Percentiles rank a stretch among this genome's conserved stretches.
Conservation (phyloP, 2,113 vertebrate genomes). For the Gasterosteus nipponicus region DNA sequence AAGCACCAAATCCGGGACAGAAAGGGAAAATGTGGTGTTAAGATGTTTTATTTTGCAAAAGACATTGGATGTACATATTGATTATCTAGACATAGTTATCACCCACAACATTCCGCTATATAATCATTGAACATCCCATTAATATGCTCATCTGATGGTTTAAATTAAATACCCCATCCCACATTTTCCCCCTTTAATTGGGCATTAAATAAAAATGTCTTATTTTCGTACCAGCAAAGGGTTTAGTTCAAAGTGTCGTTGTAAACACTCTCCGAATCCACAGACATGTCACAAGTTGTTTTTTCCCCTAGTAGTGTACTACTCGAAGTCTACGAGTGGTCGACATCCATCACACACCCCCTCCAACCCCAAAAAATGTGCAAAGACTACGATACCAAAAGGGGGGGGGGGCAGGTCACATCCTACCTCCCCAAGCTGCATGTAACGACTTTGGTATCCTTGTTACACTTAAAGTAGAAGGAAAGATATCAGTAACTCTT, state of each 20-base stretch:
- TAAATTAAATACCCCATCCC: constrained; percentile 61
- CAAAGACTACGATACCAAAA: constrained; percentile 32
- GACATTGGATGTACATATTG: constrained; percentile 45
- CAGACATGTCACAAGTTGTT: constrained; percentile 9
- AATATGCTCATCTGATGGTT: constrained; percentile 25
- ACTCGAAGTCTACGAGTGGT: neutral
- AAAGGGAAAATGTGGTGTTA: constrained; percentile 26
- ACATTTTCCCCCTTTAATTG: constrained; percentile 10
- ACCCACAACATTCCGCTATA: constrained; percentile 24
- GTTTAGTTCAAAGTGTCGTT: constrained; percentile 77
- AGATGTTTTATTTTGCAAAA: constrained; percentile 80
- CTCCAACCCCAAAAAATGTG: constrained; percentile 29
- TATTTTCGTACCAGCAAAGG: constrained; percentile 74
- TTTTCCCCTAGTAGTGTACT: constrained; percentile 30
- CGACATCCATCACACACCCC: constrained; percentile 22
- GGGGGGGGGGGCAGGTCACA: neutral
- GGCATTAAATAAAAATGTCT: constrained; percentile 62
- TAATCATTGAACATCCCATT: constrained; percentile 26
- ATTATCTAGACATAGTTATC: constrained; percentile 40
- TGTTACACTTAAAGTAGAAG: neutral
- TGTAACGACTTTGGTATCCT: neutral
- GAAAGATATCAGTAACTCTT: neutral
- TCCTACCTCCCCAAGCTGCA: constrained; percentile 1
- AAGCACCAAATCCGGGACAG: constrained; percentile 34
- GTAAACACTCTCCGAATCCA: constrained; percentile 68